phyloP scores from a whole-genome alignment of 2,888 invertebrate genomes.

The Caenorhabditis uteleia region DNA sequence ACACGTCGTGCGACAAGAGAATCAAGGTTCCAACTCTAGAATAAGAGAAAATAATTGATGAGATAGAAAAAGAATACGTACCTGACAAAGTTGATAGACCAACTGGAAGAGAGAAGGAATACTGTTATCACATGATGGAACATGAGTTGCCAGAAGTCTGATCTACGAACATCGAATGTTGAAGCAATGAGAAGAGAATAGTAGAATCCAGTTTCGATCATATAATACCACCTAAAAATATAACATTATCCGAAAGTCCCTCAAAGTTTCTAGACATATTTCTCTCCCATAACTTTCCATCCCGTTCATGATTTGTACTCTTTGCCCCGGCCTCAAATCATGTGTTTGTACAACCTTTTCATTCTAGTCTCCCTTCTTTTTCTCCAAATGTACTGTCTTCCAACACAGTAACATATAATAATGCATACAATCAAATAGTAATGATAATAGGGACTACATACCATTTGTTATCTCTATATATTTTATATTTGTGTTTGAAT shows the following conservation, averaged over 20 bases:
- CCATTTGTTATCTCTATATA: too few relatives aligned
- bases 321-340: too few relatives aligned
- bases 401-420: too few relatives aligned
- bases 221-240: constrained; percentile 71
- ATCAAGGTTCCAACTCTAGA: constrained; percentile 70
- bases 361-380: too few relatives aligned
- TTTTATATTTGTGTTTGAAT: too few relatives aligned
- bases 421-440: too few relatives aligned
- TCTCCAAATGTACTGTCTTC: too few relatives aligned
- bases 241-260: too few relatives aligned
- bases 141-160: constrained; percentile 72
- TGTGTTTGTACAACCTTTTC: too few relatives aligned
- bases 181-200: constrained; percentile 69
- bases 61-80: background rate
- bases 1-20: constrained; percentile 71
- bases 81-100: constrained; percentile 64
- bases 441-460: too few relatives aligned
- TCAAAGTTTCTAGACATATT: background rate
- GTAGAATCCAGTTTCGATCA: constrained; percentile 72
- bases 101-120: constrained; percentile 71
- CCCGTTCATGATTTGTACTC: too few relatives aligned
- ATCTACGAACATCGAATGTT: constrained; percentile 71
- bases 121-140: constrained; percentile 72
- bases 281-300: too few relatives aligned
- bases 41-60: constrained; percentile 11